Conservation (phyloP, 2,888 invertebrate genomes). For the Antheraea assamensis region DNA sequence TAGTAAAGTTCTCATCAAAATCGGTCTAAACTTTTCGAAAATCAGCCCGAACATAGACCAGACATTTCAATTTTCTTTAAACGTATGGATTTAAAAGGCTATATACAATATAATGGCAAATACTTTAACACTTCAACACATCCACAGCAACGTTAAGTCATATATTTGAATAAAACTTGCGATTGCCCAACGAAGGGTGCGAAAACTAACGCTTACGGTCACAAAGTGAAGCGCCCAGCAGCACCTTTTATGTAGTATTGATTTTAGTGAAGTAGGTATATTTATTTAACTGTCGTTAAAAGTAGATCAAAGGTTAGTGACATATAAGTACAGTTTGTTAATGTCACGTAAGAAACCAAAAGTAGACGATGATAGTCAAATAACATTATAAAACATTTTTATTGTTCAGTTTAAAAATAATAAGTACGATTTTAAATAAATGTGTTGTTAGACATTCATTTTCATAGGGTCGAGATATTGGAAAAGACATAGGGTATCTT, state of each 20-base stretch:
- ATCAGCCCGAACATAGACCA: too few species aligned
- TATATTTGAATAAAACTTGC: slow-evolving; percentile 17
- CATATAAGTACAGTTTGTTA: neutral
- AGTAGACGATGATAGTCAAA: neutral
- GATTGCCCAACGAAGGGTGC: slow-evolving; percentile 12
- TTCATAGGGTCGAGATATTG: too few species aligned
- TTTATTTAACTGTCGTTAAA: slow-evolving; percentile 13
- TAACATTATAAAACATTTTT: neutral
- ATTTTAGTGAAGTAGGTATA: slow-evolving; percentile 9
- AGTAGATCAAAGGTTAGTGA: slow-evolving; percentile 13
- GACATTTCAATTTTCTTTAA: too few species aligned
- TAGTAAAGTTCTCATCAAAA: too few species aligned
- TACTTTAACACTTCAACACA: neutral
- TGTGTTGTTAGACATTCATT: too few species aligned
- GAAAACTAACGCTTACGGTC: slow-evolving; percentile 21
- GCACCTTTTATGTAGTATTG: slow-evolving; percentile 9
- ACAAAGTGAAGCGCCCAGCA: slow-evolving; percentile 14
- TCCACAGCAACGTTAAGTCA: slow-evolving; percentile 10
- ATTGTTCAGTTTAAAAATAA: neutral
- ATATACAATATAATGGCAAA: neutral
- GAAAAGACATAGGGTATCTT: too few species aligned
- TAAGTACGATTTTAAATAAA: too few species aligned
- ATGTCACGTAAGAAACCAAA: neutral
- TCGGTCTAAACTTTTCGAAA: too few species aligned
- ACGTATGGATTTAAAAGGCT: neutral